Evolutionary conservation across 2,888 invertebrate species (phyloP).

Genomic region (Sminthurinus aureus): DNA sequence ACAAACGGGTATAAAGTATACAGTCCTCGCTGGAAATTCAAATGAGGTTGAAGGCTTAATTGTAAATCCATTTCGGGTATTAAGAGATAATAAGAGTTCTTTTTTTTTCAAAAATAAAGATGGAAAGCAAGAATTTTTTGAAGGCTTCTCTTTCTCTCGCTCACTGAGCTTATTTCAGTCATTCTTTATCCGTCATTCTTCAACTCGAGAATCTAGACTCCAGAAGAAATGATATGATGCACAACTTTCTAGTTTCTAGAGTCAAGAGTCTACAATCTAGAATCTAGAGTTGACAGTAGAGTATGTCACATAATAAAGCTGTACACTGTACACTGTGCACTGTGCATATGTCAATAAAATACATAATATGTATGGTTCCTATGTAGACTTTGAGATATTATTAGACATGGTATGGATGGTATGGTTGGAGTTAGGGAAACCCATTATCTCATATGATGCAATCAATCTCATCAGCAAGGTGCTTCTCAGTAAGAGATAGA

Average conservation of each 20-base stretch:
- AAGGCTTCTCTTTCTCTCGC: neutral
- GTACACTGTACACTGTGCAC: neutral
- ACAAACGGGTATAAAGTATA: neutral
- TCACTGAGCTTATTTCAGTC: neutral
- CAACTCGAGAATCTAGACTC: neutral
- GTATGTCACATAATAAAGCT: no score
- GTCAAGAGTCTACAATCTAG: no score
- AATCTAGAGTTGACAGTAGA: no score
- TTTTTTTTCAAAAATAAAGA: conserved; percentile 18
- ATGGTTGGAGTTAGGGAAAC: neutral
- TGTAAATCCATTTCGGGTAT: conserved; percentile 42
- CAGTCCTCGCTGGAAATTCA: conserved; percentile 42
- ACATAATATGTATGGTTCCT: neutral
- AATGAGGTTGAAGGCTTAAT: conserved; percentile 40
- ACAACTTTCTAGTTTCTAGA: no score
- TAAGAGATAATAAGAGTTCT: conserved; percentile 43
- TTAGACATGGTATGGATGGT: conserved; percentile 3
- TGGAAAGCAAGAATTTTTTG: neutral
- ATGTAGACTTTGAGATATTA: neutral
- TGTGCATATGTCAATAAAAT: neutral
- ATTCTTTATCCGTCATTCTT: neutral
- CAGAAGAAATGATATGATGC: no score
- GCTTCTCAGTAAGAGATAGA: conserved; percentile 20
- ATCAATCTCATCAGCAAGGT: conserved; percentile 44
- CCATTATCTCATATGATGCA: conserved; percentile 30